Conservation (phyloP, 2,797 vertebrate species). For the Numenius phaeopus region DNA sequence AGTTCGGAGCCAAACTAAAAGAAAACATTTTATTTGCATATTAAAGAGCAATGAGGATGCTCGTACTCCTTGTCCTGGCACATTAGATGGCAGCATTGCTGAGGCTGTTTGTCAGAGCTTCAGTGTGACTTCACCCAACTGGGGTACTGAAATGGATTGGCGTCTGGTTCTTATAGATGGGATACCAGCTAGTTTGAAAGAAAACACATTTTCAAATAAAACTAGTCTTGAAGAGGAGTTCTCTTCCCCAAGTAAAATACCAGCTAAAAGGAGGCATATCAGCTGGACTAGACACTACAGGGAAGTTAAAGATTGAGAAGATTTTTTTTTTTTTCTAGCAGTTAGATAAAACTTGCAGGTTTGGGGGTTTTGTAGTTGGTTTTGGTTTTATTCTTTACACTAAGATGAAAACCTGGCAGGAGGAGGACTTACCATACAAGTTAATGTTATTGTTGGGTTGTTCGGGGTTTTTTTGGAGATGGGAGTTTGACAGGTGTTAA, state of each 20-base stretch:
- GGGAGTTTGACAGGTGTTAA: background rate
- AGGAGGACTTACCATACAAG: background rate
- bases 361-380: background rate
- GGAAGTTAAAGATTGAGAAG: background rate
- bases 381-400: background rate
- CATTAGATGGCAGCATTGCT: conserved; percentile 14
- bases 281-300: background rate
- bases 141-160: fast-evolving
- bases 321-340: too few relatives aligned
- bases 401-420: background rate
- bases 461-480: background rate
- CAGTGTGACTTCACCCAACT: background rate
- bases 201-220: background rate
- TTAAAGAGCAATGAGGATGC: fast-evolving
- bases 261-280: background rate
- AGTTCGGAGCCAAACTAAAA: fast-evolving
- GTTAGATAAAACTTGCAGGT: background rate
- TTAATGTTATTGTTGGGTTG: background rate
- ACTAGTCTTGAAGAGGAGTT: background rate
- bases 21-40: background rate
- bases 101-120: background rate
- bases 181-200: background rate
- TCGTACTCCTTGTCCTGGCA: background rate
- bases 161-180: background rate
- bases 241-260: background rate